These are phyloP conservation scores for Napeogenes inachia DNA, from an alignment of 2,888 invertebrate genomes.

Conservation along the genomic window DNA sequence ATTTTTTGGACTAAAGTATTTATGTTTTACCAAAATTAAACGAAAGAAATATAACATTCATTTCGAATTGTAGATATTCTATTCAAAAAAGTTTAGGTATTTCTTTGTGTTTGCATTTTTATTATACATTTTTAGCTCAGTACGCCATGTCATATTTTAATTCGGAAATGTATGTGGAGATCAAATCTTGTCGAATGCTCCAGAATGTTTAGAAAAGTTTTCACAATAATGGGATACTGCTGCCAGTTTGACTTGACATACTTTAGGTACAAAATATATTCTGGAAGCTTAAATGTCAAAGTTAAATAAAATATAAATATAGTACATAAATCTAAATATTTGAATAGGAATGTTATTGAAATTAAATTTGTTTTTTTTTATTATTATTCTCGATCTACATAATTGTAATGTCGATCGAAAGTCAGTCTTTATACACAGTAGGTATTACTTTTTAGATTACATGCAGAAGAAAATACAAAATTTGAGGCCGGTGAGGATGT, in stretches of 20 bases:
- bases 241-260: constrained; percentile 59
- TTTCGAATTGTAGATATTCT: too few relatives aligned
- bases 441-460: constrained; percentile 37
- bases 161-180: constrained; percentile 54
- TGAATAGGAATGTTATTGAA: too few relatives aligned
- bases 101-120: not conserved
- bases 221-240: constrained; percentile 51
- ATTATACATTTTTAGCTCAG: constrained; percentile 43
- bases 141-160: constrained; percentile 51
- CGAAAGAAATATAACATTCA: too few relatives aligned
- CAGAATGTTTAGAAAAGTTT: constrained; percentile 52
- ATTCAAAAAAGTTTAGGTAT: not conserved
- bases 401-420: not conserved
- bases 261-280: constrained; percentile 45
- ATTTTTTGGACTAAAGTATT: too few relatives aligned
- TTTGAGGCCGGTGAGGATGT: constrained; percentile 46
- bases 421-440: not conserved
- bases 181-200: constrained; percentile 48
- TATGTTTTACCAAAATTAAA: too few relatives aligned
- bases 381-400: not conserved
- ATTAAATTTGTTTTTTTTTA: not conserved
- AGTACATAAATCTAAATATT: too few relatives aligned
- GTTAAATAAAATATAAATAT: too few relatives aligned
- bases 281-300: not conserved
- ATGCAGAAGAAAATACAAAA: constrained; percentile 38